Conservation (phyloP, 2,113 vertebrate species). For the Reinhardtius hippoglossoides region DNA sequence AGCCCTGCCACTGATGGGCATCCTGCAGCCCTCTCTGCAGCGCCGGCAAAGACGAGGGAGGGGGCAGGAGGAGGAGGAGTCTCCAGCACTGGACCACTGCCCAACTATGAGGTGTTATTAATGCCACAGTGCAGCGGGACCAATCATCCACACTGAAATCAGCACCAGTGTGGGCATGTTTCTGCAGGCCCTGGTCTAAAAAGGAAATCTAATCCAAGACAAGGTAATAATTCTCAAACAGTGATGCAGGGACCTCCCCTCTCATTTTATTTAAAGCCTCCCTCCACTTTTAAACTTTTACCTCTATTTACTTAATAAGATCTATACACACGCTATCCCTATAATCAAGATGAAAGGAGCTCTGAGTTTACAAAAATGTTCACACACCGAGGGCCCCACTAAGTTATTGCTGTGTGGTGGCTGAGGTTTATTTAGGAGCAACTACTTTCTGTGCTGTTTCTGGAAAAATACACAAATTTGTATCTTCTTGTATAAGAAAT, state of each 20-base stretch:
- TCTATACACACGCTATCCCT: not conserved
- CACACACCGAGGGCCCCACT: no score
- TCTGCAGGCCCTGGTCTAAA: not conserved
- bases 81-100: conserved; percentile 47
- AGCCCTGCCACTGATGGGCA: conserved; percentile 77
- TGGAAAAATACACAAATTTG: not conserved
- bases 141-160: not conserved
- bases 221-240: conserved; percentile 1
- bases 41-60: conserved; percentile 30
- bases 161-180: conserved; percentile 5
- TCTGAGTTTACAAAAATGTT: no score
- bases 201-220: conserved; percentile 11
- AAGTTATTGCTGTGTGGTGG: no score
- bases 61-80: conserved; percentile 13
- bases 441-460: no score
- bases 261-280: not conserved
- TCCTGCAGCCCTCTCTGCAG: conserved; percentile 68
- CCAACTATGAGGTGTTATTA: conserved; percentile 47
- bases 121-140: conserved; percentile 27
- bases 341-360: conserved; percentile 16
- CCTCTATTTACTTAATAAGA: conserved; percentile 2
- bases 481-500: not conserved
- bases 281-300: conserved; percentile 10
- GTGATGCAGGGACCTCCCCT: not conserved
- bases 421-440: no score